Conservation (phyloP, 2,888 invertebrate species). For the Pammene fasciana region DNA sequence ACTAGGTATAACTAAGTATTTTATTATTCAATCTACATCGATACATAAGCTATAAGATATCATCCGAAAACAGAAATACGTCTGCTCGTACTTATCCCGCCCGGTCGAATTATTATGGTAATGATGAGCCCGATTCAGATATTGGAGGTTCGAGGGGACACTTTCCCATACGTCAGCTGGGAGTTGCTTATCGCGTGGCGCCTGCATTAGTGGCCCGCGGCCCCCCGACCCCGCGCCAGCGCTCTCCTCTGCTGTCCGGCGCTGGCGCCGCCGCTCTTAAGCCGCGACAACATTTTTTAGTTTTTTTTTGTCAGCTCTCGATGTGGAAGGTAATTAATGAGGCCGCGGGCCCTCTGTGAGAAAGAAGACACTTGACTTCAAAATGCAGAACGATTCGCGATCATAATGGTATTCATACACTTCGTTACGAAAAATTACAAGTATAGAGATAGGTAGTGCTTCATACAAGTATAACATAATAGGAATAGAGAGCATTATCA, state of each 20-base stretch:
- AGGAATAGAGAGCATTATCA: no score
- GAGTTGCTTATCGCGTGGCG: conserved; percentile 62
- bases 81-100: conserved; percentile 36
- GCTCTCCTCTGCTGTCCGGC: conserved; percentile 41
- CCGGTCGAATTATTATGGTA: conserved; percentile 51
- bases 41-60: conserved; percentile 52
- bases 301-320: conserved; percentile 65
- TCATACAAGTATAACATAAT: no score
- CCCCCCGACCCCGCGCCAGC: conserved; percentile 29
- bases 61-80: conserved; percentile 48
- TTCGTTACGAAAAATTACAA: background rate
- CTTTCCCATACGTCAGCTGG: conserved; percentile 61
- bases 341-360: conserved; percentile 62
- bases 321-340: conserved; percentile 77
- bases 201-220: conserved; percentile 56
- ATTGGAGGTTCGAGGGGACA: conserved; percentile 53
- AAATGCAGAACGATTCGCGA: conserved; percentile 57
- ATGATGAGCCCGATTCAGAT: conserved; percentile 48
- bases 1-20: conserved; percentile 47
- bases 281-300: conserved; percentile 65
- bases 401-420: conserved; percentile 31
- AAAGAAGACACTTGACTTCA: conserved; percentile 49
- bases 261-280: conserved; percentile 78
- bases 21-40: conserved; percentile 56
- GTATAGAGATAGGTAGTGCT: background rate